A percentile compares a stretch with the other conserved stretches of the same genome.
Conservation (phyloP, 1,140 invertebrate genomes). For the Megalopta genalis region DNA sequence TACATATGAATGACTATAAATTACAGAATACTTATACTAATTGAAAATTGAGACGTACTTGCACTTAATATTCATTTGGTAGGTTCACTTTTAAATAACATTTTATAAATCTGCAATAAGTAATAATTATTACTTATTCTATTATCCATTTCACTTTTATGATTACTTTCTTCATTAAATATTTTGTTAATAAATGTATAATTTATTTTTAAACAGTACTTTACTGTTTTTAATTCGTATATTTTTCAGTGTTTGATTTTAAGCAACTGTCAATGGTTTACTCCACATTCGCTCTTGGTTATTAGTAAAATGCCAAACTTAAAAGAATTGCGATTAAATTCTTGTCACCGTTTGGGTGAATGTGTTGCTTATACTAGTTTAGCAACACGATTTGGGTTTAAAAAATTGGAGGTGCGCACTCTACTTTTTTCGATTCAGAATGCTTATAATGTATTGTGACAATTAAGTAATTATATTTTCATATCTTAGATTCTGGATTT, state of each 20-base stretch:
- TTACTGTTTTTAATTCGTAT: neutral
- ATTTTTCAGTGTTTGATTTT: slow-evolving; percentile 83
- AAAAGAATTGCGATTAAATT: slow-evolving; percentile 82
- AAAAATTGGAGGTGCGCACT: slow-evolving; percentile 81
- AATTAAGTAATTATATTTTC: slow-evolving; percentile 8
- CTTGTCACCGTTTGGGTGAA: slow-evolving; percentile 84
- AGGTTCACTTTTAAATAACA: slow-evolving; percentile 23
- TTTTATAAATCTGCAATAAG: neutral
- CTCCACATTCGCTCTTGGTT: slow-evolving; percentile 84
- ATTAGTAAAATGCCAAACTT: slow-evolving; percentile 85
- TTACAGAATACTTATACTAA: slow-evolving; percentile 19
- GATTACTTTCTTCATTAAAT: neutral
- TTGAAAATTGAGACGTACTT: slow-evolving; percentile 33
- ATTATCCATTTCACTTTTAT: slow-evolving; percentile 9
- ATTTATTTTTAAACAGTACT: too few species aligned
- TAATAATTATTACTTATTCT: neutral
- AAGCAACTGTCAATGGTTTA: slow-evolving; percentile 86
- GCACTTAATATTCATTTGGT: slow-evolving; percentile 11
- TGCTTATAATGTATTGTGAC: neutral
- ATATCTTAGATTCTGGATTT: slow-evolving; percentile 82
- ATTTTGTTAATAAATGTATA: neutral
- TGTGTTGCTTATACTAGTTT: slow-evolving; percentile 88
- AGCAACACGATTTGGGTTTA: slow-evolving; percentile 86
- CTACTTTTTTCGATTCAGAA: neutral
- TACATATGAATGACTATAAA: slow-evolving; percentile 10